phyloP scores from a whole-genome alignment of 2,113 vertebrate species.

The Pelmatolapia mariae region DNA sequence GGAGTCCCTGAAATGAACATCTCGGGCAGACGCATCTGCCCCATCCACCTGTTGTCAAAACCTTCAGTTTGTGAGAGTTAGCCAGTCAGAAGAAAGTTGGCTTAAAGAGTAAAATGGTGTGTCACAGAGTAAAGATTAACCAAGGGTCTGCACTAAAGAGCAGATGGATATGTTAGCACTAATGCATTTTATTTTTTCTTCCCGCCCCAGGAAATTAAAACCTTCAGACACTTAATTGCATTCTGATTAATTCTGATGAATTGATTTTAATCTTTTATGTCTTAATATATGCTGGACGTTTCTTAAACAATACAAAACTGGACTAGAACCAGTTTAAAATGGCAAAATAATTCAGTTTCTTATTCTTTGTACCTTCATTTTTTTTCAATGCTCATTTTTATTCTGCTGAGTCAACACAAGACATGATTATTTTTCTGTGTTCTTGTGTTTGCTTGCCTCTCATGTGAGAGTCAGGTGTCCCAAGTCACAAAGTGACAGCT shows the following conservation, averaged over 20 bases:
- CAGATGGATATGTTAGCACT: not conserved
- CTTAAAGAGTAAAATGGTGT: not conserved
- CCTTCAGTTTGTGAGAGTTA: not conserved
- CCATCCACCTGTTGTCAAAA: not conserved
- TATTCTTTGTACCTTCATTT: not conserved
- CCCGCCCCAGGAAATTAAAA: not conserved
- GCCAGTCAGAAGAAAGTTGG: not conserved
- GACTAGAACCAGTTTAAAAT: rapidly evolving
- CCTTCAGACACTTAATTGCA: not conserved
- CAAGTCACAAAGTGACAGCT: not conserved
- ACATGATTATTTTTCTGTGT: not conserved
- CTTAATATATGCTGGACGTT: not conserved
- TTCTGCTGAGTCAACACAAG: not conserved
- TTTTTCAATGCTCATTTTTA: not conserved
- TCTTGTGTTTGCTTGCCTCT: not conserved
- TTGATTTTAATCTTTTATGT: not conserved
- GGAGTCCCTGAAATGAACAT: rapidly evolving
- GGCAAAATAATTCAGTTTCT: not conserved
- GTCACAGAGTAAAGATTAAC: not conserved
- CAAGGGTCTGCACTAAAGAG: not conserved
- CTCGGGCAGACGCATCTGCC: not conserved
- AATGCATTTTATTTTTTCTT: not conserved
- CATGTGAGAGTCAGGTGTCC: not conserved
- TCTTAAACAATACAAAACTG: not conserved
- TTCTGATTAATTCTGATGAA: not conserved